phyloP scores from a whole-genome alignment of 1,140 invertebrate genomes.

The Drosophila orena region DNA sequence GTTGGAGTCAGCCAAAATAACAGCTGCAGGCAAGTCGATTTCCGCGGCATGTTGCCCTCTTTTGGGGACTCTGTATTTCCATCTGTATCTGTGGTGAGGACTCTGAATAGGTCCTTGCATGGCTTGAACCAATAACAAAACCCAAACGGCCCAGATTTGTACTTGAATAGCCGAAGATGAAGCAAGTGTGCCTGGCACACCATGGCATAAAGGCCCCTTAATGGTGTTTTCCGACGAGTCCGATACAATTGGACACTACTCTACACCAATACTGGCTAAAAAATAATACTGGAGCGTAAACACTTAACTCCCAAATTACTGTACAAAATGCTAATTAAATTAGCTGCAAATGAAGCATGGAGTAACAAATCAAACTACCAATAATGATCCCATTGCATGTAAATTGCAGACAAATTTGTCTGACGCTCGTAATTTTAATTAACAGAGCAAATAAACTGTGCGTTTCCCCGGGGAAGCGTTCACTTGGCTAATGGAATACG shows the following conservation, averaged over 20 bases:
- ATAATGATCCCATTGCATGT: neutral
- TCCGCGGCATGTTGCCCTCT: slow-evolving; percentile 19
- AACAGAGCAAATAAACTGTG: slow-evolving; percentile 67
- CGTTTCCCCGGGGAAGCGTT: slow-evolving; percentile 41
- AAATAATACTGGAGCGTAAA: too few relatives aligned
- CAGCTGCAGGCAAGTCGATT: slow-evolving; percentile 53
- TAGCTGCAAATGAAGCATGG: slow-evolving; percentile 9
- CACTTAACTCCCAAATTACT: too few relatives aligned
- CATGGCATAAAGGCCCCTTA: neutral
- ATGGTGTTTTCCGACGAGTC: too few relatives aligned
- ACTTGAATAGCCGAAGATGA: neutral
- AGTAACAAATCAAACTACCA: slow-evolving; percentile 15
- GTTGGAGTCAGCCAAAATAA: neutral
- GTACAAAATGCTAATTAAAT: slow-evolving; percentile 19
- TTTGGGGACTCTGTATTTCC: slow-evolving; percentile 12
- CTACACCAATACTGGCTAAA: too few relatives aligned
- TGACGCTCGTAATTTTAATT: slow-evolving; percentile 64
- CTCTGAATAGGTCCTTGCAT: slow-evolving; percentile 38
- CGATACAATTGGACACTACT: too few relatives aligned
- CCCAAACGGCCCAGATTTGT: slow-evolving; percentile 7
- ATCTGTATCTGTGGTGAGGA: slow-evolving; percentile 3
- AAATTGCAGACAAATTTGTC: slow-evolving; percentile 11
- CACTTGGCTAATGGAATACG: slow-evolving; percentile 69
- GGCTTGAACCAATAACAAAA: slow-evolving; percentile 55
- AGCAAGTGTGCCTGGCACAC: neutral